phyloP scores from a whole-genome alignment of 2,797 vertebrate genomes.

The Babyrousa celebensis region DNA sequence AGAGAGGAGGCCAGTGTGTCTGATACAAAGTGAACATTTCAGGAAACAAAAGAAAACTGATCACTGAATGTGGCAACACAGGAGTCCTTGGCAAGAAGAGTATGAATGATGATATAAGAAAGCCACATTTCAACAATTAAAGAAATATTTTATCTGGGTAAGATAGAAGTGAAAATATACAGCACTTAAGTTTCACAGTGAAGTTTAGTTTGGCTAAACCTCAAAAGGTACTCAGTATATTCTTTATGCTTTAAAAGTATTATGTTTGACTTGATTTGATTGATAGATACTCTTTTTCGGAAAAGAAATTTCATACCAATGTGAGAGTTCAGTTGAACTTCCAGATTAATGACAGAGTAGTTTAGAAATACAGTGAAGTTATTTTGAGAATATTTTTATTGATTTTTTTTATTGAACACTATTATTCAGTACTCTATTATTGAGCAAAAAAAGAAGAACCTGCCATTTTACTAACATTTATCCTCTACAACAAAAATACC shows the following conservation, averaged over 20 bases:
- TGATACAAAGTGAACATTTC: neutral
- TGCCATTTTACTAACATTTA: neutral
- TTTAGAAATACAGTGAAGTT: slow-evolving; percentile 33
- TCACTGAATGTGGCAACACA: slow-evolving; percentile 10
- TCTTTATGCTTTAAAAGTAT: neutral
- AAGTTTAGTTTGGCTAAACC: neutral
- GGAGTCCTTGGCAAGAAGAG: slow-evolving; percentile 10
- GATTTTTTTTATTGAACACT: slow-evolving; percentile 21
- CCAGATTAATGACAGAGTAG: slow-evolving; percentile 11
- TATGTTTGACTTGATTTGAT: neutral
- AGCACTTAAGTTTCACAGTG: slow-evolving; percentile 28
- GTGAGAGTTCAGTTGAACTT: neutral
- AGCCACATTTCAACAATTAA: slow-evolving; percentile 20
- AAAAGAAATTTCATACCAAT: neutral
- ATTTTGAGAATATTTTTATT: slow-evolving; percentile 52
- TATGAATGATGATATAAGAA: neutral
- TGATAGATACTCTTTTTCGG: neutral
- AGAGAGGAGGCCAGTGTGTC: neutral
- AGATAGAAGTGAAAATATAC: neutral
- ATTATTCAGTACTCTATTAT: neutral
- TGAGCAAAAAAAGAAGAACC: slow-evolving; percentile 31
- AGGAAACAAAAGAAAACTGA: neutral
- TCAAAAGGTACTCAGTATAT: neutral
- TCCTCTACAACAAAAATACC: slow-evolving; percentile 20
- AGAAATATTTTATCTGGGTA: neutral